Evolutionary conservation across 2,113 vertebrate species (phyloP), one percentile per base, ranked within the genome.

Genomic region (Hymenochirus boettgeri): DNA sequence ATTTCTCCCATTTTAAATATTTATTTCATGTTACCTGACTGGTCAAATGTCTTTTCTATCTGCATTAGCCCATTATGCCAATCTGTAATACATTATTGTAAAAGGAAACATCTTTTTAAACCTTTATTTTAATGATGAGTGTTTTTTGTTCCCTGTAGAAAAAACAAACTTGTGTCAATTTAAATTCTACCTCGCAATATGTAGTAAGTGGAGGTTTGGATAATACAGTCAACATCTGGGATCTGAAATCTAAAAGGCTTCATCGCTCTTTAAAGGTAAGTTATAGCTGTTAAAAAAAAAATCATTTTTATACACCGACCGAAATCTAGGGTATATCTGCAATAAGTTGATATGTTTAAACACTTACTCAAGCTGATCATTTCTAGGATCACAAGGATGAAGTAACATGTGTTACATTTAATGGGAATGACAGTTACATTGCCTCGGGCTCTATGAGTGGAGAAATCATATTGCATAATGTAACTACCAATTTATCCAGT

Each of bases 371-470:
- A 35, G 31, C 18, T 21, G 27, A 5, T 72, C 15, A 61, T 54
- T 45, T 62, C 61, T 71, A 99, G 96, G 94, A 98, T 76, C 96
- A 98, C 74, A 94, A 86, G 69, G 87, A 91, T 60, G 94, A 94
- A 80, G 91, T 99, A 56, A 98, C 91, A 0, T 96, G 90, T 54
- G 78, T 98, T 61, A 84, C 88, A 3, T 98, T 95, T 73, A 98
- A 97, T 69, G 84, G 85, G 77, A 96, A 91, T 21, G 96, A 97
- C 80, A 90, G 82, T 78, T 93, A 88, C 63, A 24, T 98, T 50
- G 95, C 87, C 31, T 98, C 96, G 9, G 96, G 96, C 18, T 98
- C 96, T 72, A 78, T 91, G 77, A 95, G 93, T 54, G 96, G 96
- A 35, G 95, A 98, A 69, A 89, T 99, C 70, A 89, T 97, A 71